Percentiles rank a stretch among this genome's conserved stretches.
These are phyloP conservation scores for Leptinotarsa tumamoca DNA, from an alignment of 2,888 invertebrate genomes.

Conservation along the genomic window DNA sequence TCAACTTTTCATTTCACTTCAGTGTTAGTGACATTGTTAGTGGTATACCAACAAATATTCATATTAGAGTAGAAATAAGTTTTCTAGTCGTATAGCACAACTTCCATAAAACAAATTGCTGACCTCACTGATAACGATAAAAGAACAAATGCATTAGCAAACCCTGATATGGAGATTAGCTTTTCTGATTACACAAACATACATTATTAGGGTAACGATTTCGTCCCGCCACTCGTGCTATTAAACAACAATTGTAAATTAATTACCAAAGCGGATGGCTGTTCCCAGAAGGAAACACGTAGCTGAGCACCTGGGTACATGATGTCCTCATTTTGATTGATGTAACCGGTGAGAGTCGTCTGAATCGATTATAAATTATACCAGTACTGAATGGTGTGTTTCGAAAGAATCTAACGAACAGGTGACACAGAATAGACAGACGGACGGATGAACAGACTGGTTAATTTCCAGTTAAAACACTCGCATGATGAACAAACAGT, in stretches of 20 bases:
- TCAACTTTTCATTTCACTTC: too few relatives aligned
- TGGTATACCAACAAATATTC: too few relatives aligned
- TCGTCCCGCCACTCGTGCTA: not conserved
- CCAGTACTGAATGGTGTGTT: too few relatives aligned
- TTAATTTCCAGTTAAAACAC: too few relatives aligned
- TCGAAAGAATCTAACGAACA: too few relatives aligned
- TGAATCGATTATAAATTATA: not conserved
- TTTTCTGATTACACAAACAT: not conserved
- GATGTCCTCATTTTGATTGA: slow-evolving; percentile 5
- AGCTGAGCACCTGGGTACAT: not conserved
- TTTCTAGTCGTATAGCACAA: too few relatives aligned
- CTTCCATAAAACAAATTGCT: too few relatives aligned
- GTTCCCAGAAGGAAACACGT: not conserved
- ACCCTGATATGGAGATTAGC: not conserved
- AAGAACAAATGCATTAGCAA: not conserved
- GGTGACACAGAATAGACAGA: too few relatives aligned
- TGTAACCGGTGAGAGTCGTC: not conserved
- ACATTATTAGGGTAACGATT: not conserved
- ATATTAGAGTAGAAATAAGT: too few relatives aligned
- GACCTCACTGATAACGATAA: not conserved
- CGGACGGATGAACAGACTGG: too few relatives aligned
- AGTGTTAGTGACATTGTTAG: too few relatives aligned
- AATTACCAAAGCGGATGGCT: not conserved
- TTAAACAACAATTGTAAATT: not conserved
- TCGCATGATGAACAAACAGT: too few relatives aligned